Conservation (phyloP, 2,113 vertebrate species). For the Ochotona curzoniae region DNA sequence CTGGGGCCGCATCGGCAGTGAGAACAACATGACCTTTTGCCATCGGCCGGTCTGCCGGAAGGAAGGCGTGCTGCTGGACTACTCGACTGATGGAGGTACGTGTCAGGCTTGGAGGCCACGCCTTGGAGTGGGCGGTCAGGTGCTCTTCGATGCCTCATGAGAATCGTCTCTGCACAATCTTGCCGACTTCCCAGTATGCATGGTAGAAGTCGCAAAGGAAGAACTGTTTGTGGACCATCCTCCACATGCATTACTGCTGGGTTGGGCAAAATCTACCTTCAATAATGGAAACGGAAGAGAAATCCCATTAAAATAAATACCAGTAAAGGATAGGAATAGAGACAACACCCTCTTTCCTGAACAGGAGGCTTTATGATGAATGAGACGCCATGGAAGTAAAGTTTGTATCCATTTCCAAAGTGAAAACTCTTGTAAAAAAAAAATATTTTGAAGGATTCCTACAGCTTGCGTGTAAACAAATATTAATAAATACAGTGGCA, state of each 20-base stretch:
- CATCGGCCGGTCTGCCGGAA: slow-evolving; percentile 96
- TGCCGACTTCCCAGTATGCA: not conserved
- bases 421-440: slow-evolving; percentile 22
- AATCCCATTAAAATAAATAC: not conserved
- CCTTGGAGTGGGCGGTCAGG: not conserved
- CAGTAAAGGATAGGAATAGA: not conserved
- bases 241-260: not conserved
- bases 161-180: not conserved
- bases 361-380: slow-evolving; percentile 19
- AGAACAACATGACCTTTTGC: slow-evolving; percentile 97
- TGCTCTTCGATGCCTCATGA: not conserved
- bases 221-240: not conserved
- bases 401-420: slow-evolving; percentile 25
- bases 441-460: slow-evolving; percentile 55
- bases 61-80: slow-evolving; percentile 97
- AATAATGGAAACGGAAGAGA: not conserved
- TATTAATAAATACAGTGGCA: not conserved
- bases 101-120: slow-evolving; percentile 35
- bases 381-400: not conserved
- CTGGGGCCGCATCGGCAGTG: slow-evolving; percentile 98
- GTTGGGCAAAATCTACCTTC: not conserved
- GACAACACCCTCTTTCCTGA: not conserved
- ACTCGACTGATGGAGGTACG: slow-evolving; percentile 95
- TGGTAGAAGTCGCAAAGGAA: not conserved
- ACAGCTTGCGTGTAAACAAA: slow-evolving; percentile 7